Percentiles rank a stretch among this genome's conserved stretches.
Conservation (phyloP, 1,140 invertebrate species). For the Pseudomyrmex gracilis region DNA sequence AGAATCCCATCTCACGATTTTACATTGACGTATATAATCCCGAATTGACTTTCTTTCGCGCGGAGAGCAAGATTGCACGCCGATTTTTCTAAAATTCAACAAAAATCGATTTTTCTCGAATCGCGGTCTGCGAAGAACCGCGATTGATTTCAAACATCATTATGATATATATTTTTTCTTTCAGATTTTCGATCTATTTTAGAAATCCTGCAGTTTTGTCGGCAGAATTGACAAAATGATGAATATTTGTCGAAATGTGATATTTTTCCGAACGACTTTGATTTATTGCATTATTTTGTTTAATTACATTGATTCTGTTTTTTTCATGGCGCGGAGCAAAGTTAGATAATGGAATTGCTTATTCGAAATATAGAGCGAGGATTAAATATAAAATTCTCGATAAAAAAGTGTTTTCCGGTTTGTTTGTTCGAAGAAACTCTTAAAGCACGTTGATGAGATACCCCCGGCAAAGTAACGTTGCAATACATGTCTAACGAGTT, state of each 20-base stretch:
- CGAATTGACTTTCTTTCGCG: conserved; percentile 1
- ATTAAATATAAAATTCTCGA: conserved; percentile 27
- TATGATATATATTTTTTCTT: not conserved
- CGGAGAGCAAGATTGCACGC: not conserved
- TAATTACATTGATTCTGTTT: too few relatives aligned
- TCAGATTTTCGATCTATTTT: too few relatives aligned
- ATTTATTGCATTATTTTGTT: not conserved
- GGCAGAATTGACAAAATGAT: not conserved
- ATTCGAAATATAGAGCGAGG: not conserved
- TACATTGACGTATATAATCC: not conserved
- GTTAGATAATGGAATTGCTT: too few relatives aligned
- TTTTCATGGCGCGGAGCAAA: too few relatives aligned
- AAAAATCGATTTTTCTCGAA: conserved; percentile 12
- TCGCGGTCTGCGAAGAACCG: conserved; percentile 43
- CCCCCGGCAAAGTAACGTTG: not conserved
- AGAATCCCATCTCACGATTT: conserved; percentile 14
- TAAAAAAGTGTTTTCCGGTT: not conserved
- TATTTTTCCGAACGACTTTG: not conserved
- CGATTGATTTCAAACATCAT: conserved; percentile 32
- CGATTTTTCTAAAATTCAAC: conserved; percentile 54
- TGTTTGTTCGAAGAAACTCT: conserved; percentile 5
- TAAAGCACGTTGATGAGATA: not conserved
- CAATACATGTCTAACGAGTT: conserved; percentile 22
- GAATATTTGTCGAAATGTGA: not conserved
- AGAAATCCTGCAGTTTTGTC: not conserved